Evolutionary conservation across 2,888 invertebrate species (phyloP), one percentile per base, ranked within the genome.

Genomic region (Petrolisthes cinctipes): DNA sequence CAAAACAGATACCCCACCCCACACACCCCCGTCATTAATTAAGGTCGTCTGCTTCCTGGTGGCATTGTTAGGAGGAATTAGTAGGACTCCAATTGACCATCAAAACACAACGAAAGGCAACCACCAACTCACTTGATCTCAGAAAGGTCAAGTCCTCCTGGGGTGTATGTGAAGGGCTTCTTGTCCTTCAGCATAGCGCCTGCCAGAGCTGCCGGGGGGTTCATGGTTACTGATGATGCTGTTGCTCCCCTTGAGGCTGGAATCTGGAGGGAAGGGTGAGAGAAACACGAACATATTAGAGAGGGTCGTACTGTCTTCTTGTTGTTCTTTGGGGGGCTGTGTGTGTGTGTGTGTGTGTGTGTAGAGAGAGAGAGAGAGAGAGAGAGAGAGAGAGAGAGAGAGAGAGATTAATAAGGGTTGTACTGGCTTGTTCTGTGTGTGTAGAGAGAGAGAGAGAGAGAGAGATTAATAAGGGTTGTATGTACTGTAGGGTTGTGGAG

Each of bases 81-180:
- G 37, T 37, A 37, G 37, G 37, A 37, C 37, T 37, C 37, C 37
- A 0, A 37, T 37, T 37, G 37, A n/a, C 37, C 37, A 37, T 37
- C 37, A 37, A 37, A 37, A 37, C 37, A 37, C 37, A 37, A 37
- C 37, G 2, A 37, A 37, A 37, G 9, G 11, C 66, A 14, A 61
- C 61, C 23, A 37, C 20, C 79, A 51, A 79, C 90, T 84, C 54
- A 90, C 90, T 95, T 95, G 90, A 98, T 97, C 93, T 98, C 97
- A 11, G 97, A 97, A 83, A 98, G 94, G 93, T 98, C 97, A 89
- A 98, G 94, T 91, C 98, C 98, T 23, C 98, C 97, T 1, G 98
- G 98, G 23, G 97, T 97, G 93, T 98, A 98, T n/a, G 98, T 98
- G 93, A 98, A 98, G 14, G 98, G 98, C 92, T 98, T 98, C 93